Conservation (phyloP, 2,888 invertebrate species). For the Cryptophagus acutangulus region DNA sequence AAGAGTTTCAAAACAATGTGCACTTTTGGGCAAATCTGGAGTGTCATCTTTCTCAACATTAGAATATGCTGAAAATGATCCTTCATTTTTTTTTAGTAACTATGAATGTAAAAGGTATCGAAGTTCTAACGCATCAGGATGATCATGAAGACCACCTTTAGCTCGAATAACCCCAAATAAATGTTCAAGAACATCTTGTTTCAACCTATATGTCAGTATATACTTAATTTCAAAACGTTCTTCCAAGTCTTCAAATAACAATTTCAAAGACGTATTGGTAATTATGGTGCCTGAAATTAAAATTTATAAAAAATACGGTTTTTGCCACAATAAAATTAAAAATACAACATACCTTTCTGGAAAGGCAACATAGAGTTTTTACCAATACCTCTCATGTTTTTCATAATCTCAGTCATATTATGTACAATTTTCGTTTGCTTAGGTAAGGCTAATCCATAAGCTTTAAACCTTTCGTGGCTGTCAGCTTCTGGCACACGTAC, state of each 20-base stretch:
- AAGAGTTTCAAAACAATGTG: slow-evolving; percentile 5
- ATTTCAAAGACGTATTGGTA: slow-evolving; percentile 13
- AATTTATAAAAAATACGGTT: slow-evolving; percentile 1
- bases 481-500: slow-evolving; percentile 10
- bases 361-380: slow-evolving; percentile 24
- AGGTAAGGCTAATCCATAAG: slow-evolving; percentile 21
- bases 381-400: slow-evolving; percentile 19
- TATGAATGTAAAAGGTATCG: slow-evolving; percentile 23
- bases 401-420: slow-evolving; percentile 19
- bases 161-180: slow-evolving; percentile 20
- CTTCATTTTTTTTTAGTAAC: slow-evolving; percentile 21
- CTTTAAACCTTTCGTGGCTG: slow-evolving; percentile 14
- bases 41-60: slow-evolving; percentile 15
- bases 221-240: slow-evolving; percentile 17
- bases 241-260: slow-evolving; percentile 16
- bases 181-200: slow-evolving; percentile 24
- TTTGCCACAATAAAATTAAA: slow-evolving; percentile 3
- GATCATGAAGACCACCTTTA: slow-evolving; percentile 20
- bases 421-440: slow-evolving; percentile 23
- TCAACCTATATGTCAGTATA: slow-evolving; percentile 22
- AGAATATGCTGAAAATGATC: slow-evolving; percentile 11
- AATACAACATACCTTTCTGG: slow-evolving; percentile 23
- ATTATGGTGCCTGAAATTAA: slow-evolving; percentile 21
- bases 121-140: slow-evolving; percentile 23
- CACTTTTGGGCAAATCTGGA: slow-evolving; percentile 8